phyloP scores from a whole-genome alignment of 1,140 invertebrate genomes.

The Gerris buenoi region DNA sequence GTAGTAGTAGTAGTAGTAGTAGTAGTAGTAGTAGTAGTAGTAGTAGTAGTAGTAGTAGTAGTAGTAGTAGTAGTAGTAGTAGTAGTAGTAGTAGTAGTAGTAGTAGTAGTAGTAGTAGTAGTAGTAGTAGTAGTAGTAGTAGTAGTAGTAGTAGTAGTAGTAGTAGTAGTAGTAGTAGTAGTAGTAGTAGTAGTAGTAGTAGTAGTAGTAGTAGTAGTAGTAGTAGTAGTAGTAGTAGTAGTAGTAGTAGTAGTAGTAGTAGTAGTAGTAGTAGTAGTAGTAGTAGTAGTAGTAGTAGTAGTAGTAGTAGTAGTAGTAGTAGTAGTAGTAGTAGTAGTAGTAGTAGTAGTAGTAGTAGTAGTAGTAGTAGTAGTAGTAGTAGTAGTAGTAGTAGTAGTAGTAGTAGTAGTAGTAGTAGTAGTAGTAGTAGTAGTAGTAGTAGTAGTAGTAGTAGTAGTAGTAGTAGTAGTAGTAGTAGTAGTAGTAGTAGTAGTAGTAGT shows the following conservation, averaged over 20 bases:
- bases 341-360: conserved; percentile 1
- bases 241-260: conserved; percentile 1
- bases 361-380: conserved; percentile 1
- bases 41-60: conserved; percentile 1
- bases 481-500: conserved; percentile 1
- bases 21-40: conserved; percentile 1
- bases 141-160: conserved; percentile 1
- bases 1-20: conserved; percentile 1
- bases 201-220: conserved; percentile 1
- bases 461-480: conserved; percentile 1
- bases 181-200: conserved; percentile 1
- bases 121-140: conserved; percentile 1
- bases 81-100: conserved; percentile 1
- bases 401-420: conserved; percentile 1
- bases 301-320: conserved; percentile 1
- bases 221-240: conserved; percentile 1
- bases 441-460: conserved; percentile 1
- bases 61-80: conserved; percentile 1
- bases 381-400: conserved; percentile 1
- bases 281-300: conserved; percentile 1
- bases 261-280: conserved; percentile 1
- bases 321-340: conserved; percentile 1
- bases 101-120: conserved; percentile 1
- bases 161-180: conserved; percentile 1
- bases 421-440: conserved; percentile 1